These are phyloP conservation scores for Toxotes chatareus DNA, from an alignment of 2,113 vertebrate genomes.

Conservation along the genomic window DNA sequence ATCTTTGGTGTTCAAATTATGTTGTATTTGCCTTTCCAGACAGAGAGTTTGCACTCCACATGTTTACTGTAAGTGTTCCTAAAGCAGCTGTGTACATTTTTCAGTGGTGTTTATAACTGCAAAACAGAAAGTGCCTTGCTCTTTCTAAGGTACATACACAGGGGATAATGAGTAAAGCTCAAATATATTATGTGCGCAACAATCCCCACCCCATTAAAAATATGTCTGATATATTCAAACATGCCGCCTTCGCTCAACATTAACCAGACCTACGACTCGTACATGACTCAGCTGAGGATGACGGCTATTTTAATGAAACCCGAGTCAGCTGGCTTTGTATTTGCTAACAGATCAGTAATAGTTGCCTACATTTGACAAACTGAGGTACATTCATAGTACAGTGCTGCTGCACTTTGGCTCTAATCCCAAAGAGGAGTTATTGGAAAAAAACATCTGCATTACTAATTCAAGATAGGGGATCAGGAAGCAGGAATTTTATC, in stretches of 20 bases:
- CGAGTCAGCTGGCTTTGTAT: slow-evolving; percentile 42
- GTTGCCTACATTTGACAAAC: slow-evolving; percentile 26
- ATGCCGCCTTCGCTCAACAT: slow-evolving; percentile 28
- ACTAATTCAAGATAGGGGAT: slow-evolving; percentile 34
- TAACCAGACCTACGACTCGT: slow-evolving; percentile 16
- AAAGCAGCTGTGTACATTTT: slow-evolving; percentile 70
- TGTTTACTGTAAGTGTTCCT: slow-evolving; percentile 74
- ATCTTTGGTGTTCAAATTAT: slow-evolving; percentile 60
- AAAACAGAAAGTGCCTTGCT: slow-evolving; percentile 41
- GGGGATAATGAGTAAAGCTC: slow-evolving; percentile 27
- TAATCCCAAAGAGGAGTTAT: slow-evolving; percentile 64
- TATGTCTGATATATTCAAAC: slow-evolving; percentile 29
- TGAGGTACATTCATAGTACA: slow-evolving; percentile 44
- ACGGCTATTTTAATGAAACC: slow-evolving; percentile 43
- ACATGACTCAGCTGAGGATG: slow-evolving; percentile 44
- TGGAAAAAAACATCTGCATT: slow-evolving; percentile 23
- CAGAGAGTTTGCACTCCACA: slow-evolving; percentile 79
- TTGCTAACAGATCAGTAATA: slow-evolving; percentile 31
- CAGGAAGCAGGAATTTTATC: slow-evolving; percentile 19
- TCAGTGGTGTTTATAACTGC: slow-evolving; percentile 41
- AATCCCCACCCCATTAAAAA: not conserved
- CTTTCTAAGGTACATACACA: slow-evolving; percentile 49
- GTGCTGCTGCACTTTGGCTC: slow-evolving; percentile 54
- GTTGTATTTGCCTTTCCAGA: slow-evolving; percentile 67
- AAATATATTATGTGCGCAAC: slow-evolving; percentile 17